phyloP scores from a whole-genome alignment of 1,140 invertebrate genomes.

The Thalassaphorura encarpata region DNA sequence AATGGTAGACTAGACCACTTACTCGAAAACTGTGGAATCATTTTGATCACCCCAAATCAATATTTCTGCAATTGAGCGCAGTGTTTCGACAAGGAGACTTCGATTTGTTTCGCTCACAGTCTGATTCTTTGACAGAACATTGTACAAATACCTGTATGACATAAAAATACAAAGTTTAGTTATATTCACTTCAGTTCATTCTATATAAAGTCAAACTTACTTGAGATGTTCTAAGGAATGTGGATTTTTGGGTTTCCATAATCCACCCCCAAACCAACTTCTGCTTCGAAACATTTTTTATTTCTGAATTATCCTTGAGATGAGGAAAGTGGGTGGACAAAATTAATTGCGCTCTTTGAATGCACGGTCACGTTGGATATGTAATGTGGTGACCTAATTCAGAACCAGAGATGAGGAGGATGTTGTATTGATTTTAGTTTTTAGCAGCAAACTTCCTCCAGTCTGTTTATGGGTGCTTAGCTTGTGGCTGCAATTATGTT shows the following conservation, averaged over 20 bases:
- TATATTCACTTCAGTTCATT: background rate
- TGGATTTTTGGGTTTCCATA: conserved; percentile 88
- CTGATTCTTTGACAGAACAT: conserved; percentile 91
- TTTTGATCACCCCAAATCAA: conserved; percentile 99
- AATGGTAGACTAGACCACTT: conserved; percentile 41
- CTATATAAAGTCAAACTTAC: no score
- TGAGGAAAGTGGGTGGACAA: no score
- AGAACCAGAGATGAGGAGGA: no score
- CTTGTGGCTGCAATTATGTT: no score
- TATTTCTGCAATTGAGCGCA: conserved; percentile 96
- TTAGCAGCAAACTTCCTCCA: no score
- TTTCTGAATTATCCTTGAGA: no score
- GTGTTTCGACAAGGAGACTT: conserved; percentile 88
- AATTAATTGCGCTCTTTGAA: no score
- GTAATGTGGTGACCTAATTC: no score
- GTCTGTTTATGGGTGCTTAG: no score
- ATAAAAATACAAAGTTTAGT: conserved; percentile 7
- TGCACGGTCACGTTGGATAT: no score
- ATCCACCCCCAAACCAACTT: conserved; percentile 74
- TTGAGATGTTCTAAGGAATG: conserved; percentile 93
- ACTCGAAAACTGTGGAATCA: conserved; percentile 99
- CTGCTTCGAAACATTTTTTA: conserved; percentile 67
- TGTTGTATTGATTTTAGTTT: no score
- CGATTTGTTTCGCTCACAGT: conserved; percentile 91
- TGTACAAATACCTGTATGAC: conserved; percentile 70